Conservation (phyloP, 2,797 vertebrate genomes). For the Psittacula derbiana region DNA sequence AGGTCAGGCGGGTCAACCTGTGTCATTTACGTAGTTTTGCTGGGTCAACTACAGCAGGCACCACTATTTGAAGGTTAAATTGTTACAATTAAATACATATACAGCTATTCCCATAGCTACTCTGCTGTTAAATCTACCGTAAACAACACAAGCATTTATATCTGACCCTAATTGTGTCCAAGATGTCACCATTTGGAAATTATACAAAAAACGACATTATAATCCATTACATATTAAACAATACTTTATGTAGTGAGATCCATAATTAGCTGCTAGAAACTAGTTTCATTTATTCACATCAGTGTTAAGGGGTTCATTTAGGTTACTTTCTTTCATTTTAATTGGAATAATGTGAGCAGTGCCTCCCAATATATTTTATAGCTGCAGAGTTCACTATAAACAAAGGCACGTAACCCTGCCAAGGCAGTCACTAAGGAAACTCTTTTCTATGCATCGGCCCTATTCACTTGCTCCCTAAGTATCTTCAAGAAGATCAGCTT, state of each 20-base stretch:
- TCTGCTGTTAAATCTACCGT: constrained; percentile 77
- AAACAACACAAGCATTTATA: constrained; percentile 75
- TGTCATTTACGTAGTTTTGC: constrained; percentile 82
- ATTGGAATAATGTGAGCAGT: constrained; percentile 59
- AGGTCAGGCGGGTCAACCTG: constrained; percentile 74
- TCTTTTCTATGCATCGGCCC: neutral
- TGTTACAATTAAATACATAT: constrained; percentile 85
- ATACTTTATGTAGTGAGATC: constrained; percentile 54
- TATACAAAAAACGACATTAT: constrained; percentile 66
- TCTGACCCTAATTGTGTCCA: constrained; percentile 75
- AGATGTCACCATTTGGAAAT: constrained; percentile 71
- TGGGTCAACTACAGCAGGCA: constrained; percentile 77
- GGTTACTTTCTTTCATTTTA: constrained; percentile 68
- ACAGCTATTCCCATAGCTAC: constrained; percentile 71
- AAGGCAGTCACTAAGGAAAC: constrained; percentile 58
- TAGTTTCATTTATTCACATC: constrained; percentile 68
- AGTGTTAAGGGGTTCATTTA: constrained; percentile 68
- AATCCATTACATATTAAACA: constrained; percentile 66
- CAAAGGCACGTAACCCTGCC: constrained; percentile 50
- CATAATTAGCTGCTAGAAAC: constrained; percentile 69
- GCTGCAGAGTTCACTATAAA: constrained; percentile 55
- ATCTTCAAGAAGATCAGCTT: neutral
- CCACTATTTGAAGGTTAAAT: constrained; percentile 84
- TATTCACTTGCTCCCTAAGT: constrained; percentile 7
- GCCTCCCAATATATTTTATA: constrained; percentile 62